Conservation (phyloP, 2,113 vertebrate species). For the Pipa parva region DNA sequence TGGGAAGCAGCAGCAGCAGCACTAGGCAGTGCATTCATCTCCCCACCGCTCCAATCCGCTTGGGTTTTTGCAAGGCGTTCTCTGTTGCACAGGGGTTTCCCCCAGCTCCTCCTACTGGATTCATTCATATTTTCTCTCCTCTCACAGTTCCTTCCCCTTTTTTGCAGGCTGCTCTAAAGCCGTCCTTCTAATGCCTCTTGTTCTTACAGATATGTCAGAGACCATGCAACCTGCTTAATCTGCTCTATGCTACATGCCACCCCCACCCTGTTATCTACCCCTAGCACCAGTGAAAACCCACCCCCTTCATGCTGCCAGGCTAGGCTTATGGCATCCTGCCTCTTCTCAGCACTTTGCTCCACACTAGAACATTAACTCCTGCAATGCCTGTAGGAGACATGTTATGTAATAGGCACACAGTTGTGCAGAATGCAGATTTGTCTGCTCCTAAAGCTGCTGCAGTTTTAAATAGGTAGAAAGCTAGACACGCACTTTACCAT, state of each 20-base stretch:
- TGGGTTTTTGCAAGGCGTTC: constrained; percentile 59
- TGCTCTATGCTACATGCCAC: not conserved
- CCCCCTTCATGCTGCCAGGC: constrained; percentile 18
- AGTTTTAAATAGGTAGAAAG: too few relatives aligned
- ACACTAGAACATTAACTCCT: constrained; percentile 8
- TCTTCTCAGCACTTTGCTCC: constrained; percentile 16
- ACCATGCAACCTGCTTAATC: constrained; percentile 11
- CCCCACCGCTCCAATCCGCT: constrained; percentile 45
- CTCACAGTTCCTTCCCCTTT: constrained; percentile 29
- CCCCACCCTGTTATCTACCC: constrained; percentile 9
- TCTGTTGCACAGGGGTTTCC: constrained; percentile 91
- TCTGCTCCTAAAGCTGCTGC: not conserved
- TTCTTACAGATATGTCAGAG: constrained; percentile 21
- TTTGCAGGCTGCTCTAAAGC: constrained; percentile 21
- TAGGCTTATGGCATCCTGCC: constrained; percentile 29
- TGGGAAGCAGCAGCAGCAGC: constrained; percentile 11
- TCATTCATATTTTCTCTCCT: constrained; percentile 66
- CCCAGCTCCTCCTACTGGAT: constrained; percentile 85
- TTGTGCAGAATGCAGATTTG: not conserved
- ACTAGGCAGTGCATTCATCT: constrained; percentile 46
- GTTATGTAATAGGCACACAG: not conserved
- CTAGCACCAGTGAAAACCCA: not conserved
- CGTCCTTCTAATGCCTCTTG: constrained; percentile 12
- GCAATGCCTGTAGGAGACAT: not conserved
- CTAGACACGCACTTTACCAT: too few relatives aligned